Evolutionary conservation across 1,140 invertebrate genomes (phyloP), one percentile per base, ranked within the genome.

Genomic region (Pseudoatta argentina): DNA sequence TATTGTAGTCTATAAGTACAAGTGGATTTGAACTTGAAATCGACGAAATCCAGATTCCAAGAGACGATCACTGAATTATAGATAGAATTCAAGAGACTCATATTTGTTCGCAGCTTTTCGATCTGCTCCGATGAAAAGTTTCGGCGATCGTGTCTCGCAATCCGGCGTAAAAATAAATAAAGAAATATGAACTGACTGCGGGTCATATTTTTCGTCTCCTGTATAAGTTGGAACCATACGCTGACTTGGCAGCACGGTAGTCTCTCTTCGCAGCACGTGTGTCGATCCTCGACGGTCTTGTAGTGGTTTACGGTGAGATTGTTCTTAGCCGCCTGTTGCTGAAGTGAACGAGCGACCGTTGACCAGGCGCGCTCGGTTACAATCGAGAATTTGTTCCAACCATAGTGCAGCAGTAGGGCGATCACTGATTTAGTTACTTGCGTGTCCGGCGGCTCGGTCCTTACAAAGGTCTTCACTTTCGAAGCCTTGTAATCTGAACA

Each of bases 371-470:
- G 97, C 92, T 99, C 98, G 81, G 97, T 97, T n/a, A 99, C 96
- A 66, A 99, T 98, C 21, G 98, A 97, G 95, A 99, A 99, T 93
- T 98, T 98, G 82, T 97, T 97, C 99, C 99, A 99, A 89, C 97
- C 97, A 95, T 98, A 99, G 95, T 99, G 98, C 57, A 97, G 96
- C 78, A 99, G 95, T 66, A 99, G 95, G 0, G 98, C 97, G 92
- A 99, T 97, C 72, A 99, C 97, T 27, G 98, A 99, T 95, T 99
- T 99, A 48, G 98, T 98, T 30, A 99, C 98, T 96, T 99, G 98
- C 55, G 97, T 98, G 91, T 99, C 98, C 21, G 98, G 98, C 24
- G 99, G 98, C 94, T 99, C 98, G 14, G 99, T 98, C 93, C 99
- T 96, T 10, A 98, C 98, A 95, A 99, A 99, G 51, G 98, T 99